Evolutionary conservation across 2,888 invertebrate species (phyloP).

Genomic region (Lithophane ornitopus): DNA sequence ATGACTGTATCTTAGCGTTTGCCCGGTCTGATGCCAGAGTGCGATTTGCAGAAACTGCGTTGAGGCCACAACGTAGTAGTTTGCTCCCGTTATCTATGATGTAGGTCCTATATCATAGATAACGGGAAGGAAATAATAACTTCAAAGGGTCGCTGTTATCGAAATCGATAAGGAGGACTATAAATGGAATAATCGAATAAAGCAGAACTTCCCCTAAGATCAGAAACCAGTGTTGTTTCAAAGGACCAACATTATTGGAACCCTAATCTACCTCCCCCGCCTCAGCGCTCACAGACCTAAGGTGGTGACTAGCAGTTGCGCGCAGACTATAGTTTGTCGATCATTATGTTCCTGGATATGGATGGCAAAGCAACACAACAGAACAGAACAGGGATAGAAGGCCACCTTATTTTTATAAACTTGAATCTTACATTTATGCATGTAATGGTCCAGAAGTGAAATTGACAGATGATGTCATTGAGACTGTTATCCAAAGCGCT

Average conservation of each 20-base stretch:
- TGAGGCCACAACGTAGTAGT: not conserved
- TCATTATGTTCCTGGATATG: not conserved
- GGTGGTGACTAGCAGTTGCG: too few relatives aligned
- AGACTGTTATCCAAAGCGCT: not conserved
- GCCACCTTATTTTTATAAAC: not conserved
- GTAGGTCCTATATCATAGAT: too few relatives aligned
- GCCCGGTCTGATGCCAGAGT: slow-evolving; percentile 28
- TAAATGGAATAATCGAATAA: not conserved
- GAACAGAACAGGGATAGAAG: not conserved
- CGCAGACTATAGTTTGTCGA: not conserved
- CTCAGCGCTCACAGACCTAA: too few relatives aligned
- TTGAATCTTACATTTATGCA: not conserved
- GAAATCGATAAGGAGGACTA: too few relatives aligned
- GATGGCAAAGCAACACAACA: not conserved
- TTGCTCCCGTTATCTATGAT: not conserved
- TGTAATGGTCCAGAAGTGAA: too few relatives aligned
- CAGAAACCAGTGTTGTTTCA: too few relatives aligned
- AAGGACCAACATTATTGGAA: not conserved
- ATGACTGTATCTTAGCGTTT: slow-evolving; percentile 21
- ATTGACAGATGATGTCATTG: too few relatives aligned
- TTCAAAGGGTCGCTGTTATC: too few relatives aligned
- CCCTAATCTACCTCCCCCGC: too few relatives aligned
- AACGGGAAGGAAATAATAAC: too few relatives aligned
- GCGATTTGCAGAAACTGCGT: not conserved
- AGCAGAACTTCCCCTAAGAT: not conserved